phyloP scores from a whole-genome alignment of 2,113 vertebrate species.

The Hippopotamus amphibius region DNA sequence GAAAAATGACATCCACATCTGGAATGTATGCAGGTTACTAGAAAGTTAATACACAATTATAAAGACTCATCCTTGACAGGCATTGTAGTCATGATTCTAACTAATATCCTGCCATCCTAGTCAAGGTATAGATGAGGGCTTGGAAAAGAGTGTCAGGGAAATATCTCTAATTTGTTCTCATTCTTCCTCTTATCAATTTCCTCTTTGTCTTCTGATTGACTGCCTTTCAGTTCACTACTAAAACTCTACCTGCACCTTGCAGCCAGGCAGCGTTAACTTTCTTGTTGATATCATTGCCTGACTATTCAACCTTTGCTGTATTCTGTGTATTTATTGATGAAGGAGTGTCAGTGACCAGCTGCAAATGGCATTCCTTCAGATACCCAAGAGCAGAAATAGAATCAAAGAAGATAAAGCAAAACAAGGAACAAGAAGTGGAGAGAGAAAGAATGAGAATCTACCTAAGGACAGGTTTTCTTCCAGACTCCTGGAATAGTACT shows the following conservation, averaged over 20 bases:
- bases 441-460: background rate
- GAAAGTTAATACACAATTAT: background rate
- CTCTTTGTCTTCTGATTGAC: background rate
- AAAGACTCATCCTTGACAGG: background rate
- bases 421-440: background rate
- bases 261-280: background rate
- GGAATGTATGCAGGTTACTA: background rate
- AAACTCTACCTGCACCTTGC: background rate
- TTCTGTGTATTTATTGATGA: background rate
- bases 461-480: background rate
- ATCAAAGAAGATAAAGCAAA: background rate
- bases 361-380: background rate
- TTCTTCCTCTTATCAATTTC: conserved; percentile 9
- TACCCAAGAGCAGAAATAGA: background rate
- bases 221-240: background rate
- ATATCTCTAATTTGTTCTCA: background rate
- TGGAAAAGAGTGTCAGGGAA: background rate
- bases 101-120: background rate
- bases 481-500: background rate
- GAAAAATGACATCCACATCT: background rate
- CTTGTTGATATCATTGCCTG: background rate
- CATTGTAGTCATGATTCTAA: background rate
- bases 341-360: background rate
- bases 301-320: background rate
- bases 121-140: background rate